A percentile compares a stretch with the other conserved stretches of the same genome.
Evolutionary conservation across 2,113 vertebrate genomes (phyloP).

Genomic region (Chlorodrepanis virens): DNA sequence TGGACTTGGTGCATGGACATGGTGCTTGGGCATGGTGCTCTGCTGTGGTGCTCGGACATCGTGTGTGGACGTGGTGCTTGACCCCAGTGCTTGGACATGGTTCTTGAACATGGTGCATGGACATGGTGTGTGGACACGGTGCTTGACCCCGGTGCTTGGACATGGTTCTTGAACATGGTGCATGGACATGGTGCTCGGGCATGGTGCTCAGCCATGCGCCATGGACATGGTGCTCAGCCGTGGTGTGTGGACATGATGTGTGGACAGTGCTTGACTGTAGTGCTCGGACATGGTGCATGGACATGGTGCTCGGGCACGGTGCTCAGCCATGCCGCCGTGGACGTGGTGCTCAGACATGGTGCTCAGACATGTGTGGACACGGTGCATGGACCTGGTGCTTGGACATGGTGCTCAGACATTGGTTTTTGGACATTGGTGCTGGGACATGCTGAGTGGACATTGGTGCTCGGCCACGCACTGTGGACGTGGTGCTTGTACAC

Average conservation of each 20-base stretch:
- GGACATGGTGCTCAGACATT: background rate
- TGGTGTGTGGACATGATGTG: background rate
- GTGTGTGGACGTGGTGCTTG: background rate
- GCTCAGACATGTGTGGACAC: rapidly evolving
- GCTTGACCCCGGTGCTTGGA: rapidly evolving
- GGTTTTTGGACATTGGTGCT: background rate
- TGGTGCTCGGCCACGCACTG: background rate
- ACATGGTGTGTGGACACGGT: rapidly evolving
- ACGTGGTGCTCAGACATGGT: background rate
- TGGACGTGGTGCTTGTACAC: too few species aligned
- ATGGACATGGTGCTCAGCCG: background rate
- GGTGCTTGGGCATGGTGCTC: background rate
- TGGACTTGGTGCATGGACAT: background rate
- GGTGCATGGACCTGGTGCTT: too few species aligned
- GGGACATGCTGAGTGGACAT: rapidly evolving
- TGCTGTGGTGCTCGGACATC: background rate
- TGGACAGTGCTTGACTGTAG: background rate
- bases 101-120: background rate
- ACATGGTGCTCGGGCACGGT: background rate
- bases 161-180: background rate
- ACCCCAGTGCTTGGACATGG: background rate
- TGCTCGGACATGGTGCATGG: rapidly evolving
- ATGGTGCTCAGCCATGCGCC: background rate
- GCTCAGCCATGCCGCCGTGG: background rate
- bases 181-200: background rate